These are phyloP conservation scores for Aramus guarauna DNA, from an alignment of 2,113 vertebrate genomes.

Conservation along the genomic window DNA sequence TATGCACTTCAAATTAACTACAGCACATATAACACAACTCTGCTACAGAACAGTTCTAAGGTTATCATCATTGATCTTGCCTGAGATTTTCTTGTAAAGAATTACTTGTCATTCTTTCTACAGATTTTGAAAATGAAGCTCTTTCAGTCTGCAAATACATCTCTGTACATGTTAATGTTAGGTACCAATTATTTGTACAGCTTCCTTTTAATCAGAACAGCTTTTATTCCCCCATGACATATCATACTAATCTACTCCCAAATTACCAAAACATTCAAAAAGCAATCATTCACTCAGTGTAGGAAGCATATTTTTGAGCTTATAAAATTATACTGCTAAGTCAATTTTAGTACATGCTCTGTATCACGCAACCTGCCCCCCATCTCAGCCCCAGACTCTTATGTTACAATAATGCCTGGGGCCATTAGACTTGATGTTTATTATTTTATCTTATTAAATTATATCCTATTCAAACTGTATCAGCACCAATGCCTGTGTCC, in stretches of 20 bases:
- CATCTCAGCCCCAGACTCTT: neutral
- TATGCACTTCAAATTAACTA: neutral
- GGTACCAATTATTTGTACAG: neutral
- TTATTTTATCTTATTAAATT: neutral
- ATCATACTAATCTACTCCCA: neutral
- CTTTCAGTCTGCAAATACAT: neutral
- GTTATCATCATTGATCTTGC: neutral
- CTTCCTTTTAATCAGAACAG: neutral
- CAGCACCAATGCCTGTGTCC: neutral
- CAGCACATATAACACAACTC: neutral
- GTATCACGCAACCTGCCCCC: neutral
- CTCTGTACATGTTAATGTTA: neutral
- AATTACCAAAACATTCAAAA: conserved; percentile 4
- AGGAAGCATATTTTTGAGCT: neutral
- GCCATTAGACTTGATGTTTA: neutral
- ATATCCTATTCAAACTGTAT: neutral
- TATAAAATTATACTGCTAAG: conserved; percentile 9
- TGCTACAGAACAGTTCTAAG: neutral
- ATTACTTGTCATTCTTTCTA: neutral
- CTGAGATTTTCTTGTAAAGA: neutral
- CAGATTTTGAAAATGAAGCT: neutral
- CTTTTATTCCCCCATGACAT: neutral
- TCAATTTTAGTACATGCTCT: neutral
- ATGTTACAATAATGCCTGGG: neutral
- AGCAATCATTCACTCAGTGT: neutral